phyloP scores from a whole-genome alignment of 2,888 invertebrate species.

The Sepioteuthis lessoniana region DNA sequence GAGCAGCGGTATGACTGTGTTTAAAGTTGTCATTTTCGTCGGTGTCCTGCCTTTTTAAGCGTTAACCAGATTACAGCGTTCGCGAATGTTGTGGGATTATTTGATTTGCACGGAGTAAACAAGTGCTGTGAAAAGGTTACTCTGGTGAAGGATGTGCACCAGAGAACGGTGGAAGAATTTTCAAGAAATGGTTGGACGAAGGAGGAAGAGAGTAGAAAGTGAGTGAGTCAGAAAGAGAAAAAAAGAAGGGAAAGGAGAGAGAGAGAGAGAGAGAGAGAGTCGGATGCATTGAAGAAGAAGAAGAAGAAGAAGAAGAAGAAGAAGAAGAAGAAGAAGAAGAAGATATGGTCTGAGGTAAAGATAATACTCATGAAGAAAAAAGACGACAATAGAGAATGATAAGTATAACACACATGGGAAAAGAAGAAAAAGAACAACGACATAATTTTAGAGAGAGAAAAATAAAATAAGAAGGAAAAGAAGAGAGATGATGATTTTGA shows the following conservation, averaged over 20 bases:
- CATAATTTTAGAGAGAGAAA: too few relatives aligned
- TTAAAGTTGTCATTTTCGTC: not conserved
- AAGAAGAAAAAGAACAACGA: too few relatives aligned
- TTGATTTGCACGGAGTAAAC: not conserved
- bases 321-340: not conserved
- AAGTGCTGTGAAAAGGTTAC: conserved; percentile 14
- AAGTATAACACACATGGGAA: too few relatives aligned
- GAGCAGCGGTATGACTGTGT: not conserved
- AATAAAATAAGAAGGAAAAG: too few relatives aligned
- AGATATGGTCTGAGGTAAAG: not conserved
- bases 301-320: not conserved
- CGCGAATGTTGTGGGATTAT: not conserved
- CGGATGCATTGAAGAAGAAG: not conserved
- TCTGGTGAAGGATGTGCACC: not conserved
- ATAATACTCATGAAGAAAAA: not conserved
- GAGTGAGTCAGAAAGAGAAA: not conserved
- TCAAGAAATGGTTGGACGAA: not conserved
- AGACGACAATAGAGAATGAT: too few relatives aligned
- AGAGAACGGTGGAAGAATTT: not conserved
- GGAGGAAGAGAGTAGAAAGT: not conserved
- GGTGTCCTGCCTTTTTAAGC: not conserved
- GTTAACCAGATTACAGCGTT: not conserved
- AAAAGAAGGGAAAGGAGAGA: not conserved
- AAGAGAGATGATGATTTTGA: too few relatives aligned
- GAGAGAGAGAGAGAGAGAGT: not conserved